A percentile compares a stretch with the other conserved stretches of the same genome.
phyloP scores from a whole-genome alignment of 2,888 invertebrate species.

The Dicyrtomina minuta region DNA sequence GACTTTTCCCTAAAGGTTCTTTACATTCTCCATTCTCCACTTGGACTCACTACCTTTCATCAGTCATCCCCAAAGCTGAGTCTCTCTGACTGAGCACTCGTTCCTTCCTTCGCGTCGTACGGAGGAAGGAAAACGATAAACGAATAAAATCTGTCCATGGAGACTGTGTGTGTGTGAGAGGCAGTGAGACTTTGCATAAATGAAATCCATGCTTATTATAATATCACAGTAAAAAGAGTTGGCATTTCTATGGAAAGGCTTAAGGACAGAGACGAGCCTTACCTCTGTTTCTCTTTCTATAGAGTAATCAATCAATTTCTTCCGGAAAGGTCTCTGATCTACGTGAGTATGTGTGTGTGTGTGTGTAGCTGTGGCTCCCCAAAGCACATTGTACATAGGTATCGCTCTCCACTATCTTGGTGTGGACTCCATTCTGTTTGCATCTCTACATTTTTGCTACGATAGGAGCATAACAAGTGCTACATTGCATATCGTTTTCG shows the following conservation, averaged over 20 bases:
- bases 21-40: slow-evolving; percentile 6
- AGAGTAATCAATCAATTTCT: slow-evolving; percentile 40
- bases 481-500: too few relatives aligned
- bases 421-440: background rate
- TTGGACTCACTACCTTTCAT: too few relatives aligned
- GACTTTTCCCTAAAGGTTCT: slow-evolving; percentile 29
- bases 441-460: too few relatives aligned
- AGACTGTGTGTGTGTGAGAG: too few relatives aligned
- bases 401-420: background rate
- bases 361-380: background rate
- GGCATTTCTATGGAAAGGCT: slow-evolving; percentile 31
- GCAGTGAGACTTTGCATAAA: slow-evolving; percentile 32
- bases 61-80: slow-evolving; percentile 19
- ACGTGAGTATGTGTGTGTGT: background rate
- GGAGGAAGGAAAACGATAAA: background rate
- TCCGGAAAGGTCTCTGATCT: slow-evolving; percentile 26
- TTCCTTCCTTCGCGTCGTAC: background rate
- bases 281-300: slow-evolving; percentile 26
- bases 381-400: background rate
- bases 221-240: slow-evolving; percentile 31
- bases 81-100: background rate
- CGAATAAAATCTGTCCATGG: background rate
- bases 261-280: slow-evolving; percentile 12
- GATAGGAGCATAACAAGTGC: too few relatives aligned
- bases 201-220: slow-evolving; percentile 32